Evolutionary conservation across 2,113 vertebrate species (phyloP), one percentile per base, ranked within the genome.

Genomic region (Shinisaurus crocodilurus): DNA sequence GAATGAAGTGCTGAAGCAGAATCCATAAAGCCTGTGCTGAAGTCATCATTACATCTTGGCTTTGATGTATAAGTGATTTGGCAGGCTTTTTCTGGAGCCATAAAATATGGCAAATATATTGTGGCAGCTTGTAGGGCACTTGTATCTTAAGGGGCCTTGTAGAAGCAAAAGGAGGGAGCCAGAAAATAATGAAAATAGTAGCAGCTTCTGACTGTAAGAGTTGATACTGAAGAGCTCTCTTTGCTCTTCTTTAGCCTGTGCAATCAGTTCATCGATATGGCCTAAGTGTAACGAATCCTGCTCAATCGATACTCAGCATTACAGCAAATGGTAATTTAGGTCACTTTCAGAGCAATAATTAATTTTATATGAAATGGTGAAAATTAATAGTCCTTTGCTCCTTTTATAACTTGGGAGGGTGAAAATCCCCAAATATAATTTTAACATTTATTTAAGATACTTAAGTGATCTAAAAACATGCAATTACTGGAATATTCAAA

Each of bases 401-500:
- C 40, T n/a, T 37, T 63, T 88, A 1, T 75, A 69, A 84, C 43
- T 9, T 5, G 57, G 57, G 80, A 37, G 63, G 3, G 5, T 18
- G n/a, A 90, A 82, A 54, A 81, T 29, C 50, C 79, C 3, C 63
- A 88, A 1, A 16, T 83, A 45, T 2, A 29, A 84, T 82, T 88
- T 37, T 40, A 90, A 90, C 87, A 43, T 50, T n/a, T 86, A 77
- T 50, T 69, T 23, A 85, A 29, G 29, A 40, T 70, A 20, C 81
- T 70, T 90, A 91, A 40, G 25, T 89, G 50, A 8, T 89, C 92
- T 92, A 79, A 79, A 92, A 84, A 20, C 76, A 70, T 65, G 69
- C 18, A 84, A 20, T 93, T 89, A 91, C 69, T 76, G 48, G 91
- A 92, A 89, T 88, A 87, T 95, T 90, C 34, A 92, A 92, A 95